phyloP scores from a whole-genome alignment of 2,888 invertebrate genomes.

The Acleris emargana region DNA sequence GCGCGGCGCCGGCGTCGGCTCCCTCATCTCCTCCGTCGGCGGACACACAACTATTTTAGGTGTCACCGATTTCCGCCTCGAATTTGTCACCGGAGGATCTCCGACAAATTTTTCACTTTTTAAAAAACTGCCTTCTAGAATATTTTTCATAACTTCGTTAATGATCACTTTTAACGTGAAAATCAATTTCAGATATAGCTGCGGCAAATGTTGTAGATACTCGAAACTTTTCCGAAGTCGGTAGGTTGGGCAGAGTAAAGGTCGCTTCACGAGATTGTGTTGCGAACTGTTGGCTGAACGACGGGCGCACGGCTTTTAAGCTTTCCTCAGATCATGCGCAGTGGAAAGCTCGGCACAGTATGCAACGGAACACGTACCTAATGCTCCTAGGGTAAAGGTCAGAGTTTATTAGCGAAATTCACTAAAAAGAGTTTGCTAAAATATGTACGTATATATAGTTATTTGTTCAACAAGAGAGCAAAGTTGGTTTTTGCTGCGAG shows the following conservation, averaged over 20 bases:
- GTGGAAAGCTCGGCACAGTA: conserved; percentile 40
- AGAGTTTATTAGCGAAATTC: background rate
- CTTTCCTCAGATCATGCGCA: conserved; percentile 64
- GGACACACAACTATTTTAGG: conserved; percentile 80
- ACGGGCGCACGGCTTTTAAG: conserved; percentile 57
- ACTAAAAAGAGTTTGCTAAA: too few relatives aligned
- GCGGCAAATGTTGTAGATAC: conserved; percentile 46
- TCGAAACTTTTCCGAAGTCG: conserved; percentile 65
- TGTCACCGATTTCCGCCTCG: conserved; percentile 63
- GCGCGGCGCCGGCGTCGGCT: conserved; percentile 81
- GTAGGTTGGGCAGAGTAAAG: conserved; percentile 49
- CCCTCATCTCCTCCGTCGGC: conserved; percentile 80
- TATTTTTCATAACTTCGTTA: conserved; percentile 71
- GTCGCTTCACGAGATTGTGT: conserved; percentile 57
- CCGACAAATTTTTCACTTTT: conserved; percentile 65
- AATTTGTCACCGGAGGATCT: conserved; percentile 60
- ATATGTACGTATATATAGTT: too few relatives aligned
- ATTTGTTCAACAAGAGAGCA: too few relatives aligned
- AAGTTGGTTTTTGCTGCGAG: too few relatives aligned
- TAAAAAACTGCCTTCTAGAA: conserved; percentile 62
- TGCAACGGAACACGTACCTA: conserved; percentile 53
- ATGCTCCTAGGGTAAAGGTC: conserved; percentile 19
- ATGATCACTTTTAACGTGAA: conserved; percentile 48
- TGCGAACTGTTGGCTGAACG: conserved; percentile 61
- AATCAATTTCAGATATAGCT: conserved; percentile 43